Evolutionary conservation across 2,888 invertebrate genomes (phyloP), one percentile per base, ranked within the genome.

Genomic region (Eristalinus sepulchralis): DNA sequence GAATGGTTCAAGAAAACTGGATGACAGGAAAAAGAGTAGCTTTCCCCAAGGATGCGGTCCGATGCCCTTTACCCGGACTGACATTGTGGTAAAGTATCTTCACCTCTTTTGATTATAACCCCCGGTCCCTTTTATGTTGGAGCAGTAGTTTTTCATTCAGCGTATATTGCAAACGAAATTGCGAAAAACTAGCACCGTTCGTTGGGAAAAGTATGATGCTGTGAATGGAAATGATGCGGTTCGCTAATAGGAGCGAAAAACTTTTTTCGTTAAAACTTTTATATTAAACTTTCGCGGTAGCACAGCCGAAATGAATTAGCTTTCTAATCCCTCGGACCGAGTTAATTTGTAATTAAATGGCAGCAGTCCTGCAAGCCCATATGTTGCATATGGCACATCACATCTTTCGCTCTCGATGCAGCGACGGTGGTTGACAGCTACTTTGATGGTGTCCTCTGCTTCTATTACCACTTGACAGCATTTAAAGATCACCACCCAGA

Each of bases 281-380:
- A 87, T 87, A 87, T 60, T 83, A 87, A 87, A 86, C 78, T 82
- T 83, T 66, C 70, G 72, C 77, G 67, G 72, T 24, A 70, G 63
- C 59, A 36, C 77, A 73, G 73, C 53, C 81, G 64, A 86, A 86
- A 86, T 83, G 66, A 86, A 86, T 86, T 78, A 86, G 86, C 59
- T 82, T 77, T 22, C 78, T 83, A 78, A 78, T 86, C 82, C 86
- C 62, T 63, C 70, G 78, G 82, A 57, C 71, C 64, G 80, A 88
- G 84, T 85, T 88, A 88, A 88, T 88, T 88, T 88, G 83, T 88
- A 88, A 88, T 88, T 88, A 88, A 88, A 88, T 88, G 79, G 78
- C 71, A 78, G 75, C 86, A 71, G 82, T 59, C 27, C 71, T 67
- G 73, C 73, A 64, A 31, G 13, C 71, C 88, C 88, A 88, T 88